Base-by-base conservation (phyloP, 2,113 vertebrate genomes). In the Poicephalus meyeri region DNA sequence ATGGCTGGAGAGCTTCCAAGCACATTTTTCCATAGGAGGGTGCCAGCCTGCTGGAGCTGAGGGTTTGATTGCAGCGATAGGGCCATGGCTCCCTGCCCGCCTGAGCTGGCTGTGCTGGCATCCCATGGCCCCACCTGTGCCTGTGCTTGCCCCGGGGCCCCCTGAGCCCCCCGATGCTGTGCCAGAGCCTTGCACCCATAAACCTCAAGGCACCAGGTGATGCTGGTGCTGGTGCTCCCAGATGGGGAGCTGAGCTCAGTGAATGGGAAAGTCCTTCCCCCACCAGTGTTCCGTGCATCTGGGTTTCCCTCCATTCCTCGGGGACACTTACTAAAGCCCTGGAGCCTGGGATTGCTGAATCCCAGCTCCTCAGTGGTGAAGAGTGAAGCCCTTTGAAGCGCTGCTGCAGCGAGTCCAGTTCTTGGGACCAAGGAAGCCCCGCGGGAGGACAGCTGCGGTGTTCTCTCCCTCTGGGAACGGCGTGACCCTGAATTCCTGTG, bases 1-100 rank as follows among this genome's bases (percentile, higher is more conserved):
- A 28, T 31, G 65, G 29, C 87, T 96, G 96, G 91, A 95, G 52
- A 65, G 28, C 47, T 79, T 89, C 91, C 96, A 92, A 72, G 65
- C 16, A 29, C 47, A 21, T 58, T 94, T 93, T 97, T 95, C 94
- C 89, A 70, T 26, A 7, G 53, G 44, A 82, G 5, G 20, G 18
- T 91, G 90, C 93, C 92, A 94, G 88, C 70, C 60, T 1, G 13
- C 73, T 49, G 86, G 26, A 94, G 73, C 52, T 4, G 60, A 87
- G 33, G 44, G 15, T 53, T 91, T 90, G 91, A 88, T 94, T 86
- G 60, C 83, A 78, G 28, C 0, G 87, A 92, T 91, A 82, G 73
- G 1, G 4, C 47, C 0, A 6, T 87, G 91, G 89, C 80, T 92
- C 56, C 49, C 31, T 92, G 91, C 96, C 94, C 1, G 0, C 73